Evolutionary conservation across 2,888 invertebrate genomes (phyloP).

Genomic region (Plutella xylostella): DNA sequence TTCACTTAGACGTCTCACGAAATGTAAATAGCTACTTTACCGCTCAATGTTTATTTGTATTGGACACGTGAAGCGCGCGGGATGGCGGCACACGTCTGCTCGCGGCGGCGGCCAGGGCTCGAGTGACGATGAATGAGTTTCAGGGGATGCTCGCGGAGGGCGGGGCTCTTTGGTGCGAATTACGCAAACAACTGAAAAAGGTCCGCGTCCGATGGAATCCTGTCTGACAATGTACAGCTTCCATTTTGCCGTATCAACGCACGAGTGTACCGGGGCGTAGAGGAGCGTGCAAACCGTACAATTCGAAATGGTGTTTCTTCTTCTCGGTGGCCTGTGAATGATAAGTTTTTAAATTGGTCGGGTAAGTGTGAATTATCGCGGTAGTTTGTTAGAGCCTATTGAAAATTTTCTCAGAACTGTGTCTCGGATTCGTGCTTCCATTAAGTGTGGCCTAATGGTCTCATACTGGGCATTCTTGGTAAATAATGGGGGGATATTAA

Average conservation of each 20-base stretch:
- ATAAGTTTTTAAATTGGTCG: slow-evolving; percentile 14
- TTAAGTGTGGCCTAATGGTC: background rate
- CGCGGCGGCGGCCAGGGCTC: slow-evolving; percentile 27
- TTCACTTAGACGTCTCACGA: background rate
- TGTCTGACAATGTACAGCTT: too few species aligned
- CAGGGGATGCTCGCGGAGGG: slow-evolving; percentile 47
- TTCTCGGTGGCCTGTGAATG: background rate
- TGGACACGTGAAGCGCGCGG: slow-evolving; percentile 31
- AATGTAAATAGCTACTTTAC: background rate
- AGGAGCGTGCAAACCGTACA: slow-evolving; percentile 24
- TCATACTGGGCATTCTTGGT: slow-evolving; percentile 10
- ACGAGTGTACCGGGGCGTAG: too few species aligned
- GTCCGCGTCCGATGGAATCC: too few species aligned
- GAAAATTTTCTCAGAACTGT: slow-evolving; percentile 17
- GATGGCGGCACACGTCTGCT: slow-evolving; percentile 23
- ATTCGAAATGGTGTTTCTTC: slow-evolving; percentile 20
- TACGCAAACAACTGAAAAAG: slow-evolving; percentile 29
- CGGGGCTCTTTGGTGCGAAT: slow-evolving; percentile 38
- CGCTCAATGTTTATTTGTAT: slow-evolving; percentile 33
- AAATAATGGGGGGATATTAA: slow-evolving; percentile 11
- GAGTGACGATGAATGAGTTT: slow-evolving; percentile 50
- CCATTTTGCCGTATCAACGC: too few species aligned
- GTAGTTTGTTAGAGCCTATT: slow-evolving; percentile 14
- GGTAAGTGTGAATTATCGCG: slow-evolving; percentile 16
- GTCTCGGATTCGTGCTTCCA: slow-evolving; percentile 2